Evolutionary conservation across 2,888 invertebrate species (phyloP), one percentile per base, ranked within the genome.

Genomic region (Drosophila ezoana): DNA sequence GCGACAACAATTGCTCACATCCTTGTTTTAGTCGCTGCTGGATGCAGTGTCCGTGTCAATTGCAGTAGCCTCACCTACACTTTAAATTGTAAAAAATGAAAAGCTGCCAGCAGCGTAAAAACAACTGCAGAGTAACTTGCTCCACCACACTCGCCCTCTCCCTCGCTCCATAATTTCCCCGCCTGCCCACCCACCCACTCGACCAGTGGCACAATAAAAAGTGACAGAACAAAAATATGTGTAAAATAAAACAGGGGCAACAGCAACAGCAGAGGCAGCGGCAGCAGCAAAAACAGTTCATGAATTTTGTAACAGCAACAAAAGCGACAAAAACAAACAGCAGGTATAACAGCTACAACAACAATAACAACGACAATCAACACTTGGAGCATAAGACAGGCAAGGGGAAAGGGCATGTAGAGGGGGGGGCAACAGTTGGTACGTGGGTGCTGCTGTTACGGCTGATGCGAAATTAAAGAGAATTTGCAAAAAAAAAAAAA

Each of bases 161-260:
- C 11, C 9, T 18, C 37, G 33, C 48, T 23, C 23, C 53, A 45
- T 9, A 37, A 37, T 37, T 37, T 28, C 6, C 14, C 16, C 16
- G 14, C 5, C 11, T 28, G 16, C 35, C 43, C 53, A 14, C 6
- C 33, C 14, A 37, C 6, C 28, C 14, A 38, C 44, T 53, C 35
- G 57, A 58, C 47, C 59, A 57, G 62, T 59, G 76, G 67, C 62
- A 82, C 82, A 82, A 86, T 86, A 82, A 82, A 86, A 82, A 82
- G 87, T 82, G 87, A 86, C 82, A 82, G 84, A 83, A 81, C 81
- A 81, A 71, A 82, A 82, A 82, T 82, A 81, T 82, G 82, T 86
- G 81, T 80, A 82, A 83, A 86, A 83, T 83, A 86, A 86, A 82
- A 82, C 84, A 86, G 67, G 66, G 62, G 32, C 43, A 62, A 48